phyloP scores from a whole-genome alignment of 2,888 invertebrate genomes.

The Drosophila austrosaltans region DNA sequence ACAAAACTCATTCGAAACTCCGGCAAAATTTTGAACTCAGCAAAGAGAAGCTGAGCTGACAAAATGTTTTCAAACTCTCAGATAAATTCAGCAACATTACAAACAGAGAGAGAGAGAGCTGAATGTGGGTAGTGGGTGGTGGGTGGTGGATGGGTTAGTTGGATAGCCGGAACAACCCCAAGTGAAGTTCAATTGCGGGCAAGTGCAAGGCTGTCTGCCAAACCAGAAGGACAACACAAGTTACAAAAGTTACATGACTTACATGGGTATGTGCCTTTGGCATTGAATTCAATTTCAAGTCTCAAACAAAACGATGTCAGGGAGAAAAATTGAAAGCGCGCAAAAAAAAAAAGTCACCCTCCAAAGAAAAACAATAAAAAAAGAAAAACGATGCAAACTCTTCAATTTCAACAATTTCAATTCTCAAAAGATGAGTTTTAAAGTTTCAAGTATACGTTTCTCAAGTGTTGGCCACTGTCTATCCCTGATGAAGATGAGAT shows the following conservation, averaged over 20 bases:
- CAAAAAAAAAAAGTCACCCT: constrained; percentile 37
- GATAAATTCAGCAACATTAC: constrained; percentile 65
- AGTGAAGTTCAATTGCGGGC: constrained; percentile 70
- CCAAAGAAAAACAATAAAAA: constrained; percentile 1
- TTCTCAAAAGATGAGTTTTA: background rate
- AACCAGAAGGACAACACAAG: constrained; percentile 33
- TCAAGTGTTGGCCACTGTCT: constrained; percentile 33
- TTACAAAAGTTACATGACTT: constrained; percentile 29
- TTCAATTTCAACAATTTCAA: too few species aligned
- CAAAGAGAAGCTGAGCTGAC: constrained; percentile 4
- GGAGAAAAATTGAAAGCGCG: constrained; percentile 71
- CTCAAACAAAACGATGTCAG: constrained; percentile 58
- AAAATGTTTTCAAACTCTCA: too few species aligned
- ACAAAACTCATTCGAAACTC: constrained; percentile 16
- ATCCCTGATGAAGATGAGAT: background rate
- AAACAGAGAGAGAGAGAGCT: constrained; percentile 4
- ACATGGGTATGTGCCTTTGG: constrained; percentile 33
- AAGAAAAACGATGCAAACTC: too few species aligned
- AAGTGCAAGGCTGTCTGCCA: constrained; percentile 66
- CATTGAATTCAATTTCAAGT: constrained; percentile 38
- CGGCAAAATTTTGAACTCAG: constrained; percentile 22
- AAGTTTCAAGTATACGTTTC: constrained; percentile 30
- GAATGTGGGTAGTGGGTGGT: constrained; percentile 8
- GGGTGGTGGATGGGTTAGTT: constrained; percentile 23
- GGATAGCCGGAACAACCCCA: constrained; percentile 61